Evolutionary conservation across 2,888 invertebrate species (phyloP).

Genomic region (Tenodera sinensis): DNA sequence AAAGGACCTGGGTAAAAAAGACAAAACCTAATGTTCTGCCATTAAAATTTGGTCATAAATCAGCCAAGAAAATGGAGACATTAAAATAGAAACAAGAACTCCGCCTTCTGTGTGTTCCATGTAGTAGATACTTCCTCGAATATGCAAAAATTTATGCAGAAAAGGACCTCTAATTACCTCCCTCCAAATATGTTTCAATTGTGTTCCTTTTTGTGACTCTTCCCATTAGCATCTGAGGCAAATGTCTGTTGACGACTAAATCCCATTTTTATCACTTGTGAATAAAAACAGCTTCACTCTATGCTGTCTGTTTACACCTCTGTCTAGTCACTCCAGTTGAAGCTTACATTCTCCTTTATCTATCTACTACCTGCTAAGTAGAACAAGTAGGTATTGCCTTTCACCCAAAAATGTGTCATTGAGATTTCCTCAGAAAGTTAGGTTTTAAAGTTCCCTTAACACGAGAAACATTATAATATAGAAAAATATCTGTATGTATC

Average conservation of each 20-base stretch:
- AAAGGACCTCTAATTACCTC: neutral
- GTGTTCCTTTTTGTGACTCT: neutral
- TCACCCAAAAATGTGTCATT: too few species aligned
- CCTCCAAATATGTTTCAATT: neutral
- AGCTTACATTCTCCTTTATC: too few species aligned
- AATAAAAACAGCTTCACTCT: too few species aligned
- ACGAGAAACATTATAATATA: too few species aligned
- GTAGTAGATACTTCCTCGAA: neutral
- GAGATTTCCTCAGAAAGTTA: too few species aligned
- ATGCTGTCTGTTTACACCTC: too few species aligned
- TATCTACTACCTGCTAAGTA: too few species aligned
- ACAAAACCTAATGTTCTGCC: constrained; percentile 7
- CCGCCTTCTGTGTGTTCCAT: neutral
- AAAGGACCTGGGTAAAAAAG: neutral
- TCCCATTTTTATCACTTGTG: neutral
- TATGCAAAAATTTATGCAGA: neutral
- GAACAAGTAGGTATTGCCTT: too few species aligned
- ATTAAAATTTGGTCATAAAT: constrained; percentile 15
- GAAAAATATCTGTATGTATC: too few species aligned
- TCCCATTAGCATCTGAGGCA: too few species aligned
- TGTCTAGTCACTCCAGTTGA: too few species aligned
- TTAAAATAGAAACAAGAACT: constrained; percentile 1
- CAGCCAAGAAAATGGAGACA: neutral
- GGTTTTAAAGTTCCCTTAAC: too few species aligned
- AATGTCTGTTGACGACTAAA: neutral